phyloP scores from a whole-genome alignment of 2,797 vertebrate species.

The Hafferia zeledoni region DNA sequence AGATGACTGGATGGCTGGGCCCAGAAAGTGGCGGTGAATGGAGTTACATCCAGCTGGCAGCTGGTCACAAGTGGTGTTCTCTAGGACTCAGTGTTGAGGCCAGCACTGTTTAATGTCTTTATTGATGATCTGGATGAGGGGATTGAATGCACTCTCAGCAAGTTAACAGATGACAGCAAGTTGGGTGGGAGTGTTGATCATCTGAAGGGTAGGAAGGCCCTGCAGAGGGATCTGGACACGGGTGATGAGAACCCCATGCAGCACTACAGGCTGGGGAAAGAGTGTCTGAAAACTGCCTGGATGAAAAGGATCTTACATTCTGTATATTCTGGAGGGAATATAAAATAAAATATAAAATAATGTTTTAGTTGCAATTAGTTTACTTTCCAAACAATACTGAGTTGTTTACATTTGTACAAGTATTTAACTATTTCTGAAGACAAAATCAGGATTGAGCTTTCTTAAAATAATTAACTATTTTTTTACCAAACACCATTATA shows the following conservation, averaged over 20 bases:
- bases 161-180: neutral
- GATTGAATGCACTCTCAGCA: neutral
- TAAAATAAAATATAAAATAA: neutral
- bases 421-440: neutral
- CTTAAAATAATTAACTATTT: neutral
- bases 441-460: neutral
- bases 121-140: neutral
- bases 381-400: neutral
- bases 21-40: neutral
- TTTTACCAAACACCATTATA: neutral
- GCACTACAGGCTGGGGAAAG: neutral
- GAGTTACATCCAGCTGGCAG: neutral
- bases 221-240: neutral
- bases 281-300: neutral
- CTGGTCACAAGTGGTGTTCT: neutral
- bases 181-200: neutral
- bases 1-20: neutral
- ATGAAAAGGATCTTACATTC: neutral
- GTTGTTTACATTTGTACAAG: neutral
- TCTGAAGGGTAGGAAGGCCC: no score
- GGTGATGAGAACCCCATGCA: neutral
- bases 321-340: neutral
- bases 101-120: neutral
- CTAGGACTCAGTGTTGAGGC: neutral
- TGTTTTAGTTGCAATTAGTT: neutral